Percentiles rank a stretch among this genome's conserved stretches.
Evolutionary conservation across 2,888 invertebrate genomes (phyloP).

Genomic region (Plagiodera versicolora): DNA sequence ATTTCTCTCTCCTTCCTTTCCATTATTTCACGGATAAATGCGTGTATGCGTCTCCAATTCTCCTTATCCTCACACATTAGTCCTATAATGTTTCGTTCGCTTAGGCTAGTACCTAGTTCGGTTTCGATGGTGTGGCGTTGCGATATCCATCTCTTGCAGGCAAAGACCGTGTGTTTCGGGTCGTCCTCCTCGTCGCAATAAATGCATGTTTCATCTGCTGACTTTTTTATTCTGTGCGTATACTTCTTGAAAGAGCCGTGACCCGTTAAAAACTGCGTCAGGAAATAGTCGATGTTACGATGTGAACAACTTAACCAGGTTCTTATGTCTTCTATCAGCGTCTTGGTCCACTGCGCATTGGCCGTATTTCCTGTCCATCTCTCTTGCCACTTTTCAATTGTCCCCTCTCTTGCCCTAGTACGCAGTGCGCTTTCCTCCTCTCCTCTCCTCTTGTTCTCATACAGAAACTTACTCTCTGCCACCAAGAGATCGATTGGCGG

Average conservation of each 20-base stretch:
- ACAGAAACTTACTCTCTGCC: constrained; percentile 11
- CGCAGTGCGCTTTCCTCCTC: background rate
- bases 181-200: background rate
- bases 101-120: no score
- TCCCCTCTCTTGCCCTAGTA: background rate
- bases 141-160: no score
- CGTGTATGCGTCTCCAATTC: no score
- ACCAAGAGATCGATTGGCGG: constrained; percentile 20
- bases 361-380: background rate
- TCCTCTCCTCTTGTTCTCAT: background rate
- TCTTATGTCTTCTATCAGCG: background rate
- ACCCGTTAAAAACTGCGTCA: background rate
- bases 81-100: no score
- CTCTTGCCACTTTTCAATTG: background rate
- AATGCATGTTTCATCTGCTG: background rate
- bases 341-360: background rate
- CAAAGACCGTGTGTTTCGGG: background rate
- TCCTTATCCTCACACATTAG: no score
- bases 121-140: no score
- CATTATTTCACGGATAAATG: no score
- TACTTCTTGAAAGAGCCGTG: background rate
- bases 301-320: background rate
- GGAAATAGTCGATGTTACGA: background rate
- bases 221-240: background rate
- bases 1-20: no score